Conservation (phyloP, 2,797 vertebrate genomes). For the Oryzias dopingdopingensis region DNA sequence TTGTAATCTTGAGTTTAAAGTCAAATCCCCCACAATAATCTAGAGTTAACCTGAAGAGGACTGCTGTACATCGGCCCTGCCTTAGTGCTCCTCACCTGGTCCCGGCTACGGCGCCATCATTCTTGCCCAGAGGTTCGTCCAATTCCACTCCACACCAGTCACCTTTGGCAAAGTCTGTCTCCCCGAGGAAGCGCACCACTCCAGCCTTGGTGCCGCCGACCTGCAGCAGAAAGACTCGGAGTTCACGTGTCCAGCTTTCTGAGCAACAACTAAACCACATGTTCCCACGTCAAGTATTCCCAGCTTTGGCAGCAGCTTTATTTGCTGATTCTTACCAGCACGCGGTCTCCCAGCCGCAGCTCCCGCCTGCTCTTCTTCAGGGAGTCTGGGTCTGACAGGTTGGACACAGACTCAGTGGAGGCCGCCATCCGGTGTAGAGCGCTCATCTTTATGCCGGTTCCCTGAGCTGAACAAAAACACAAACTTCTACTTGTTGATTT, state of each 20-base stretch:
- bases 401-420: conserved; percentile 88
- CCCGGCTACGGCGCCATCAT: conserved; percentile 94
- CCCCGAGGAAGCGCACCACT: conserved; percentile 91
- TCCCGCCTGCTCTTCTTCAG: conserved; percentile 89
- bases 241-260: too few species aligned
- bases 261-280: too few species aligned
- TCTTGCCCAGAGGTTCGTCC: conserved; percentile 95
- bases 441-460: conserved; percentile 44
- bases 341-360: conserved; percentile 89
- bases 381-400: conserved; percentile 92
- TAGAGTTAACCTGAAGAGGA: neutral
- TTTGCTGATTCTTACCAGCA: conserved; percentile 79
- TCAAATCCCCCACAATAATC: too few species aligned
- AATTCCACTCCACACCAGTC: conserved; percentile 97
- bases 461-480: conserved; percentile 31
- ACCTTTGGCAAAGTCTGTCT: conserved; percentile 96
- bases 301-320: too few species aligned
- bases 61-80: neutral
- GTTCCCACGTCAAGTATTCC: too few species aligned
- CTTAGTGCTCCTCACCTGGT: conserved; percentile 81
- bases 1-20: too few species aligned
- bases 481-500: neutral
- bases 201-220: conserved; percentile 95
- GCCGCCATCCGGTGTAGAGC: conserved; percentile 79
- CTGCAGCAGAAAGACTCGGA: conserved; percentile 57